Evolutionary conservation across 1,140 invertebrate genomes (phyloP).

Genomic region (Gerris buenoi): DNA sequence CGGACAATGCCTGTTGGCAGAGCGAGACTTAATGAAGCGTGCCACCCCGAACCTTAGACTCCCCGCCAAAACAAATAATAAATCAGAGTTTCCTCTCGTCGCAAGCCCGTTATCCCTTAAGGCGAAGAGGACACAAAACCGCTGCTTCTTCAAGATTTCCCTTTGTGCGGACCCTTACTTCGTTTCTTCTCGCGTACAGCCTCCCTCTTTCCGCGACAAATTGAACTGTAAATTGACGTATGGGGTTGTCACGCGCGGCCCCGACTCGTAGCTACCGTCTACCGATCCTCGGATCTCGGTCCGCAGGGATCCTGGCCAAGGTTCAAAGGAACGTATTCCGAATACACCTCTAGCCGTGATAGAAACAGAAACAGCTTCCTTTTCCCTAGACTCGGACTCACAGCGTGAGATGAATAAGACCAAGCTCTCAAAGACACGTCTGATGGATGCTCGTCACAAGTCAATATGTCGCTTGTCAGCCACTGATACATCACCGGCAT

Average conservation of each 20-base stretch:
- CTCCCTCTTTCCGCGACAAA: not conserved
- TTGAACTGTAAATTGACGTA: not conserved
- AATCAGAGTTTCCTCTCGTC: not conserved
- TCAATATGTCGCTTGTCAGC: too few species aligned
- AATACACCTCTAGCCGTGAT: not conserved
- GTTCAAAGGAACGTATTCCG: not conserved
- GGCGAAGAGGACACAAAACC: not conserved
- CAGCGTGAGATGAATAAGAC: not conserved
- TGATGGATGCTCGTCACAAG: not conserved
- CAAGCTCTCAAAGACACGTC: not conserved
- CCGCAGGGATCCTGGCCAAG: too few species aligned
- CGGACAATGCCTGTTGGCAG: not conserved
- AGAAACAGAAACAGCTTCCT: not conserved
- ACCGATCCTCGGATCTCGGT: too few species aligned
- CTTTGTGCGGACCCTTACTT: not conserved
- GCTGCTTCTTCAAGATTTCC: not conserved
- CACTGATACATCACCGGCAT: too few species aligned
- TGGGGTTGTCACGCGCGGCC: not conserved
- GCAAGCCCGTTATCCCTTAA: not conserved
- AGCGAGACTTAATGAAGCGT: not conserved
- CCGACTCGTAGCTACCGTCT: not conserved
- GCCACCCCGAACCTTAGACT: not conserved
- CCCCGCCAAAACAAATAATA: not conserved
- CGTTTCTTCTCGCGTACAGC: not conserved
- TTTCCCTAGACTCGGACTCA: not conserved